phyloP scores from a whole-genome alignment of 1,140 invertebrate genomes.

The Drosophila trapezifrons region DNA sequence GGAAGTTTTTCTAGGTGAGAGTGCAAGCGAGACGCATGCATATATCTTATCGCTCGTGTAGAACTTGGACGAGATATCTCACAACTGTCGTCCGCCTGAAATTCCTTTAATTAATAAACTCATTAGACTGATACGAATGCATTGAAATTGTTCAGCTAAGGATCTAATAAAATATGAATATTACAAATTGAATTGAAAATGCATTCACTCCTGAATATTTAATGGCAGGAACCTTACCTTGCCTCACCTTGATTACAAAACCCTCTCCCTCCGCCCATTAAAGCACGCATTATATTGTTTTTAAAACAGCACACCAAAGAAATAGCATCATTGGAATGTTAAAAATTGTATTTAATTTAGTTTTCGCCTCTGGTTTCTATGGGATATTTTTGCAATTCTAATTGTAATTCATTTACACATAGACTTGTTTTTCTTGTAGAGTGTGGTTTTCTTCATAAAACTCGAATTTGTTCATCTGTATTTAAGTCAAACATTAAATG shows the following conservation, averaged over 20 bases:
- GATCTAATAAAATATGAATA: not conserved
- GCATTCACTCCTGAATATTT: not conserved
- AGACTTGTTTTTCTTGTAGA: slow-evolving; percentile 46
- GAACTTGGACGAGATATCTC: slow-evolving; percentile 36
- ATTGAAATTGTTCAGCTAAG: slow-evolving; percentile 23
- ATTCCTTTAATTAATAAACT: slow-evolving; percentile 67
- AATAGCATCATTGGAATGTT: slow-evolving; percentile 82
- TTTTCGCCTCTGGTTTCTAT: slow-evolving; percentile 25
- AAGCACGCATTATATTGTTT: slow-evolving; percentile 51
- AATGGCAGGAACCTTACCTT: not conserved
- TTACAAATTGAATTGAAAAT: not conserved
- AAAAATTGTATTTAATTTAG: slow-evolving; percentile 81
- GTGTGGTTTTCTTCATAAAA: slow-evolving; percentile 33
- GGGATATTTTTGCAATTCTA: slow-evolving; percentile 31
- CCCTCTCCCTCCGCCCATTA: slow-evolving; percentile 1
- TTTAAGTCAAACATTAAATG: slow-evolving; percentile 40
- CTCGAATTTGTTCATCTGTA: slow-evolving; percentile 27
- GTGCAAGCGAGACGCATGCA: slow-evolving; percentile 11
- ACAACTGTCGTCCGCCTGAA: slow-evolving; percentile 24
- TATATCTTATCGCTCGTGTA: slow-evolving; percentile 59
- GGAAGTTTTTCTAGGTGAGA: slow-evolving; percentile 7
- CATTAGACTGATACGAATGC: slow-evolving; percentile 13
- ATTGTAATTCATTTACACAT: slow-evolving; percentile 67
- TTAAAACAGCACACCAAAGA: slow-evolving; percentile 82
- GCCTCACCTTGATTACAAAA: not conserved